Evolutionary conservation across 2,888 invertebrate species (phyloP).

Genomic region (Standfussiana lucernea): DNA sequence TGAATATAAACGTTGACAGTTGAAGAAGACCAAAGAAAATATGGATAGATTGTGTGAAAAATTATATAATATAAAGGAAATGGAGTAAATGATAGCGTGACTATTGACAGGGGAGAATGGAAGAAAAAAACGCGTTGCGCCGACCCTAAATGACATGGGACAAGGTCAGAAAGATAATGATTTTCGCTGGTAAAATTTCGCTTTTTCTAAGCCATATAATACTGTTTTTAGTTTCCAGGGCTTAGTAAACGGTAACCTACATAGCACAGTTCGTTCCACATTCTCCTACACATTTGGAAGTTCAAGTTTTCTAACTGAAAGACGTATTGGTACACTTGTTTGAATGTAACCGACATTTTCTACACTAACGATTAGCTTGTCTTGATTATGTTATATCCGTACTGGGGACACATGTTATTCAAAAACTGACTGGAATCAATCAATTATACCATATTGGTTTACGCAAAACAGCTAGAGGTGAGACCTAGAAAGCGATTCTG

Average conservation of each 20-base stretch:
- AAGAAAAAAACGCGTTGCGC: no score
- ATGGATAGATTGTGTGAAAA: no score
- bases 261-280: conserved; percentile 13
- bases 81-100: no score
- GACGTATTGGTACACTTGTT: conserved; percentile 21
- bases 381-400: conserved; percentile 65
- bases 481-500: conserved; percentile 45
- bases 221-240: neutral
- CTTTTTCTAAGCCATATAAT: neutral
- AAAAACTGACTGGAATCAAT: conserved; percentile 41
- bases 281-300: conserved; percentile 25
- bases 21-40: no score
- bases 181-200: neutral
- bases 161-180: no score
- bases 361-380: conserved; percentile 58
- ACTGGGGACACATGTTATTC: conserved; percentile 55
- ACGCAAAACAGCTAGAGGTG: conserved; percentile 45
- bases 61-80: no score
- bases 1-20: no score
- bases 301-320: conserved; percentile 30
- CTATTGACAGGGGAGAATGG: no score
- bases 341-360: conserved; percentile 40
- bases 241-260: conserved; percentile 1
- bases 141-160: no score
- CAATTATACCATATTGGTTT: conserved; percentile 62